Evolutionary conservation across 2,888 invertebrate species (phyloP), one percentile per base, ranked within the genome.

Genomic region (Melanotus villosus): DNA sequence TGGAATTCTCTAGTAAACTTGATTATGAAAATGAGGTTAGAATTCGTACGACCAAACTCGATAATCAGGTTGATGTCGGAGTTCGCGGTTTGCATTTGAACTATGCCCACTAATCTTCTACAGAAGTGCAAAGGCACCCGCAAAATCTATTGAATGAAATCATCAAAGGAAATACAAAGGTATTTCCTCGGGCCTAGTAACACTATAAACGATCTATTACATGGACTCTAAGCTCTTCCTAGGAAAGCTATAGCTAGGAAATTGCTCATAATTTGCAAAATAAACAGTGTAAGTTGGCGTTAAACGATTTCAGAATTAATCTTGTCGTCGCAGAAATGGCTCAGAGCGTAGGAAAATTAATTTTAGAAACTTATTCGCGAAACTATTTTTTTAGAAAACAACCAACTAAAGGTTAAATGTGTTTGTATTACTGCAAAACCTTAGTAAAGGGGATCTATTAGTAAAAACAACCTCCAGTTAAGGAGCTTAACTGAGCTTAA

Each of bases 1-100:
- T 65, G n/a, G 38, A 57, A 47, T 19, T 57, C 45, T 45, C 32
- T 65, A 47, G 26, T 36, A 43, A 64, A 45, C 34, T 58, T 65
- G 54, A 65, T 65, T 65, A 65, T 65, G 56, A 65, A 65, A 65
- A 58, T 45, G 65, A 65, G 43, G 47, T 43, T 65, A 47, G 65
- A 57, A 65, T 47, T 57, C 16, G 45, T 47, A 19, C 41, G 52
- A 56, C 47, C 57, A 43, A 57, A 56, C 19, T 64, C 56, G 56
- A 56, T 62, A 64, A 65, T 57, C 56, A 65, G 43, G 56, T 65
- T 47, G 65, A 57, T 65, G 43, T 45, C 30, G 47, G 36, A 18
- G 23, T 57, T 65, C 65, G 57, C 43, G 65, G 56, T 57, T 38
- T 45, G 65, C 56, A 65, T 65, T 65, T 65, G 41, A 58, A 65